Conservation (phyloP, 2,888 invertebrate species). For the Phalera bucephala region DNA sequence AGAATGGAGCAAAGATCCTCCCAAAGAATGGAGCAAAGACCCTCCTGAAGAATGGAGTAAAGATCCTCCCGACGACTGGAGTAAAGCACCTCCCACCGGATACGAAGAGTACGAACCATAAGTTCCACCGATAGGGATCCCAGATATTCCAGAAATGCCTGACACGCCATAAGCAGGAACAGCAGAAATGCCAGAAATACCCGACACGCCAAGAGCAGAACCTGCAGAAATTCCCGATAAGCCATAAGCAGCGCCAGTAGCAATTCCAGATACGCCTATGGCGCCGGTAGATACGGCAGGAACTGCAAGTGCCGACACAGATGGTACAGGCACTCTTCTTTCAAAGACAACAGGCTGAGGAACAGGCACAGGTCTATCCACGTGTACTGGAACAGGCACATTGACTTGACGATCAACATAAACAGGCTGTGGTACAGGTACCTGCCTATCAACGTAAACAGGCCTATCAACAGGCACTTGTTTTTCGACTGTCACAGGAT, state of each 20-base stretch:
- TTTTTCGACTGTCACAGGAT: conserved; percentile 82
- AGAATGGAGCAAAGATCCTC: neutral
- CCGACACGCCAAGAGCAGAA: neutral
- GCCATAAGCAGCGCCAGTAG: conserved; percentile 5
- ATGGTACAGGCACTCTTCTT: conserved; percentile 20
- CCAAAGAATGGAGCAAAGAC: neutral
- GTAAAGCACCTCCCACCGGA: neutral
- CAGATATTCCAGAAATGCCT: neutral
- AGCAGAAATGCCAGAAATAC: neutral
- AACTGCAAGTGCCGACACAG: neutral
- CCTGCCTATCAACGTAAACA: conserved; percentile 82
- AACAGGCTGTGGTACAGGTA: conserved; percentile 78
- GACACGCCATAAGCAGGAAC: neutral
- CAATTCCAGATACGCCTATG: conserved; percentile 4
- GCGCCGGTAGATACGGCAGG: too few species aligned
- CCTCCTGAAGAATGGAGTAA: neutral
- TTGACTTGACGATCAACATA: conserved; percentile 81
- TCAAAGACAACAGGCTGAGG: conserved; percentile 55
- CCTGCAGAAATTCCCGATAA: conserved; percentile 6
- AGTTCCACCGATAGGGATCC: neutral
- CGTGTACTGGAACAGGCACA: conserved; percentile 84
- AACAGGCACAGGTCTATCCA: conserved; percentile 79
- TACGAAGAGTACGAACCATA: conserved; percentile 1
- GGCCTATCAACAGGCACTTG: conserved; percentile 84
- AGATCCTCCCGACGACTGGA: neutral